Base-by-base conservation (phyloP, 2,797 vertebrate species). In the Novumbra hubbsi region DNA sequence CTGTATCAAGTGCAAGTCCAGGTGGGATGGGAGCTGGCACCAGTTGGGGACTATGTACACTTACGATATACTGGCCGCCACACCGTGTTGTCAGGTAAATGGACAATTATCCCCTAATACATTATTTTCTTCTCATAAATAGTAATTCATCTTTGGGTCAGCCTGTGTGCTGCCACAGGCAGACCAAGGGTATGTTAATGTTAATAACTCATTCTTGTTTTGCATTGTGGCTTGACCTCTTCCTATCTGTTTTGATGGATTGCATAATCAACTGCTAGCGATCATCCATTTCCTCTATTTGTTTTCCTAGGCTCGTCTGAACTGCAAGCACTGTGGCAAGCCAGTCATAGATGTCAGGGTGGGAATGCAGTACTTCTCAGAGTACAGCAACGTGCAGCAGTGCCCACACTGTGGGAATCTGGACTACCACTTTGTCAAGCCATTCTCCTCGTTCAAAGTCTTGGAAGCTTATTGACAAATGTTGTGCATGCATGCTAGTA, bases 371-470 rank as follows among this genome's bases (percentile, higher is more conserved):
- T 99, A 98, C 94, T 99, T 99, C 92, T 99, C 98, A 0, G 98
- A 99, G 88, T 99, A 99, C 95, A 99, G 98, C 90, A 99, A 99
- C 49, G 98, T 99, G 84, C 98, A 99, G 91, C 98, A 99, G 91
- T 99, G 98, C 84, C 98, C 98, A 68, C 98, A 99, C 93, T 99
- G 98, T 80, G 98, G 98, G 82, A 99, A 99, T 90, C 93, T 99
- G 94, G 98, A 99, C 96, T 99, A 99, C 94, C 98, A 99, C 91
- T 99, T 99, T 73, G 97, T 99, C 88, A 99, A 99, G 94, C 98
- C 98, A 80, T 99, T 99, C 92, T 99, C 98, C 86, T 99, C 98
- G 80, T 99, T 95, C 91, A 99, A 98, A 96, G 97, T 99, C 83
- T 94, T 99, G 3, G 98, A 99, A 92, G 97, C 97, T 92, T 99